Conservation (phyloP, 2,888 invertebrate species). For the Cerastoderma edule region DNA sequence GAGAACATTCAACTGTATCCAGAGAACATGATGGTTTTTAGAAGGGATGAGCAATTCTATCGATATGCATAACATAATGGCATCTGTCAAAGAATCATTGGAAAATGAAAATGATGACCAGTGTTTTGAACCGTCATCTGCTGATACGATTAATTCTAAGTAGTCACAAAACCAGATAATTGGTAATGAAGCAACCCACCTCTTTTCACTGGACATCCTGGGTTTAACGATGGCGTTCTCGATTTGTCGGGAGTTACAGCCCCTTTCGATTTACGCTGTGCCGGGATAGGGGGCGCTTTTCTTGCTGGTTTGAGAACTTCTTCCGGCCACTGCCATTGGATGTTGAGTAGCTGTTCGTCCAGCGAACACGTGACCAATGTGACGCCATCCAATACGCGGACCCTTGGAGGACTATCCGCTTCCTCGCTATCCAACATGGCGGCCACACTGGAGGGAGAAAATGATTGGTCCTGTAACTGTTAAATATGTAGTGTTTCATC, state of each 20-base stretch:
- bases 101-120: neutral
- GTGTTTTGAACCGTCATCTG: too few species aligned
- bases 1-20: too few species aligned
- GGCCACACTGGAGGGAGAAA: neutral
- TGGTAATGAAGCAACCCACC: slow-evolving; percentile 1
- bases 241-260: neutral
- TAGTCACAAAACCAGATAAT: too few species aligned
- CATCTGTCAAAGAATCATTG: neutral
- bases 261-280: slow-evolving; percentile 13
- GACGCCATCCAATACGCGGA: slow-evolving; percentile 36
- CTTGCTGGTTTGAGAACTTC: slow-evolving; percentile 37
- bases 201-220: slow-evolving; percentile 15
- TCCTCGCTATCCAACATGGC: slow-evolving; percentile 24
- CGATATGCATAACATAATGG: too few species aligned
- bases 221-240: neutral
- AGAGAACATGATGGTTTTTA: too few species aligned
- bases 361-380: slow-evolving; percentile 34
- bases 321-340: slow-evolving; percentile 49
- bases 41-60: too few species aligned
- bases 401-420: slow-evolving; percentile 23
- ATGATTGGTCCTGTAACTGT: too few species aligned
- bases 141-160: too few species aligned
- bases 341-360: slow-evolving; percentile 36
- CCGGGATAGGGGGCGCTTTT: slow-evolving; percentile 45
- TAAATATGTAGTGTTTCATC: too few species aligned